A percentile compares a stretch with the other conserved stretches of the same genome.
Conservation (phyloP, 2,113 vertebrate species). For the Gasterosteus aculeatus region DNA sequence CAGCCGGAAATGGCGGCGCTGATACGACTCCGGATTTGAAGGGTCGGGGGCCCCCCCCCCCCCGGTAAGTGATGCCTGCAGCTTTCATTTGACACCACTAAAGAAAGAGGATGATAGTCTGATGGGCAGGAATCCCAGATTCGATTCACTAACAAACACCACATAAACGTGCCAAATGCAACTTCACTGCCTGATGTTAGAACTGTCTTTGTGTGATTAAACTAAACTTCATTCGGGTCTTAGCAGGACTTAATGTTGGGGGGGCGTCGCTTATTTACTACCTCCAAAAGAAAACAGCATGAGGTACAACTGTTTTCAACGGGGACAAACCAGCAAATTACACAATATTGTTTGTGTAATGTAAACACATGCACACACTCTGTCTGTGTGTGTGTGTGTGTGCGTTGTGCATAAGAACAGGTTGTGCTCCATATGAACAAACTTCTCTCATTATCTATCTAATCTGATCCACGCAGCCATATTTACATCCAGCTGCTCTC, state of each 20-base stretch:
- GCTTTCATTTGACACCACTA: neutral
- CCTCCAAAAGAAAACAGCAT: constrained; percentile 22
- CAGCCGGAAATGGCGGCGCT: neutral
- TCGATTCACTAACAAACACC: neutral
- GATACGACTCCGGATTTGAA: neutral
- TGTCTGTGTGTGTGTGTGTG: no score
- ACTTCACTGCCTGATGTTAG: neutral
- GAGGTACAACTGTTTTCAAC: constrained; percentile 40
- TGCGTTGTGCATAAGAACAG: neutral
- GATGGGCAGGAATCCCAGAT: constrained; percentile 14
- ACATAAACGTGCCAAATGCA: constrained; percentile 9
- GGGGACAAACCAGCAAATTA: constrained; percentile 37
- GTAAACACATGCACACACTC: neutral
- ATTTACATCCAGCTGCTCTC: constrained; percentile 62
- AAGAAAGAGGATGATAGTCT: neutral
- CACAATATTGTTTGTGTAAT: constrained; percentile 8
- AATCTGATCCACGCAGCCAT: constrained; percentile 44
- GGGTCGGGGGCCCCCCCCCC: neutral
- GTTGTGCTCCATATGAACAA: constrained; percentile 10
- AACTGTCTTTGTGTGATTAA: neutral
- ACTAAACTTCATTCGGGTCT: neutral
- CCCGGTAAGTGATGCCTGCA: neutral
- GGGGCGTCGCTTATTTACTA: constrained; percentile 30
- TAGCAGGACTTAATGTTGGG: no score
- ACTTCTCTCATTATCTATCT: constrained; percentile 50